phyloP scores from a whole-genome alignment of 2,113 vertebrate genomes.

The Nibea albiflora region DNA sequence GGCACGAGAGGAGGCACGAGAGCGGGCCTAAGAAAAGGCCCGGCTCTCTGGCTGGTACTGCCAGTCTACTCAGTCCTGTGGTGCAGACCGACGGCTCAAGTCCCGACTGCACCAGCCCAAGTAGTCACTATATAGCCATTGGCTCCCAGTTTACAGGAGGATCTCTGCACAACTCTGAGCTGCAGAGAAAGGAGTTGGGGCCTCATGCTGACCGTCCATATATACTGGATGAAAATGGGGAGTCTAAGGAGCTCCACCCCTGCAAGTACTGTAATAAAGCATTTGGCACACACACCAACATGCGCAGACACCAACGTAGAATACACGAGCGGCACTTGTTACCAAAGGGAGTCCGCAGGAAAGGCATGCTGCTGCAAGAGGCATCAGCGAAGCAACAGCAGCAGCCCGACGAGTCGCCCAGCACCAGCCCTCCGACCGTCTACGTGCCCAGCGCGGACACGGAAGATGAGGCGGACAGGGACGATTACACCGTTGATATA shows the following conservation, averaged over 20 bases:
- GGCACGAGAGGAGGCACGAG: conserved; percentile 95
- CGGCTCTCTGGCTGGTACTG: conserved; percentile 74
- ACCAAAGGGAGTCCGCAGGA: conserved; percentile 95
- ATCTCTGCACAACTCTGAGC: conserved; percentile 66
- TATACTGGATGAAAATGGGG: conserved; percentile 88
- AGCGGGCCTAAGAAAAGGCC: conserved; percentile 88
- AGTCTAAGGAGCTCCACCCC: conserved; percentile 91
- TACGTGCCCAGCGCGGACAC: conserved; percentile 93
- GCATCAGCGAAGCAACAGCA: conserved; percentile 58
- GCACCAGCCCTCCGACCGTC: conserved; percentile 79
- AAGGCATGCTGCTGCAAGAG: conserved; percentile 91
- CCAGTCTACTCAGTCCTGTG: conserved; percentile 60
- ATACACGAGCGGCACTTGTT: conserved; percentile 97
- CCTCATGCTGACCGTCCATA: conserved; percentile 71
- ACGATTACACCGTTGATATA: conserved; percentile 94
- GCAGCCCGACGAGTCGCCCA: conserved; percentile 74
- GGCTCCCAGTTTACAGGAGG: conserved; percentile 75
- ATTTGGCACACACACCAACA: conserved; percentile 98
- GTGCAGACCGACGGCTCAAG: conserved; percentile 71
- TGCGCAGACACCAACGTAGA: conserved; percentile 95
- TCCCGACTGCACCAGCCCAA: conserved; percentile 72
- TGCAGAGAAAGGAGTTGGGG: conserved; percentile 69
- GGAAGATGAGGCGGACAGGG: conserved; percentile 93
- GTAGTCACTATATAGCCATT: conserved; percentile 69
- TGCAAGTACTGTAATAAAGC: conserved; percentile 98